These are phyloP conservation scores for Melangyna quadrimaculata DNA, from an alignment of 2,888 invertebrate genomes.

Conservation along the genomic window DNA sequence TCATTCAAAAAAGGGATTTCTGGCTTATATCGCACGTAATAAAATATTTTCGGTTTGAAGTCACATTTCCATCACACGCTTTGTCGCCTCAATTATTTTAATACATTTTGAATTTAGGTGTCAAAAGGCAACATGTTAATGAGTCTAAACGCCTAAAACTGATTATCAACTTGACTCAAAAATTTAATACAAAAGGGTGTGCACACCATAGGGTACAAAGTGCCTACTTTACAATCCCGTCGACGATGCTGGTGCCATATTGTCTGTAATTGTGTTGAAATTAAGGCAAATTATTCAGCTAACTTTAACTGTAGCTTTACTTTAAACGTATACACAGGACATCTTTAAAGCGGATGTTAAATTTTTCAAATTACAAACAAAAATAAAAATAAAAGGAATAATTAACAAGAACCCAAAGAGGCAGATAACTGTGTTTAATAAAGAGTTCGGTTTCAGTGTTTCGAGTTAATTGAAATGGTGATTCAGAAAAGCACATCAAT, in stretches of 20 bases:
- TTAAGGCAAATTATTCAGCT: not conserved
- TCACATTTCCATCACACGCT: conserved; percentile 21
- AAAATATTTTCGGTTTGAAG: conserved; percentile 19
- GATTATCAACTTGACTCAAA: conserved; percentile 23
- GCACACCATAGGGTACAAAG: conserved; percentile 6
- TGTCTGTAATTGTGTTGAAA: conserved; percentile 5
- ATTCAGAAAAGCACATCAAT: not conserved
- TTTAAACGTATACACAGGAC: not conserved
- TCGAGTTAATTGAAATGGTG: conserved; percentile 9
- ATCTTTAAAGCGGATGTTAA: not conserved
- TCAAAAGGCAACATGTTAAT: conserved; percentile 34
- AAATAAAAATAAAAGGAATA: not conserved
- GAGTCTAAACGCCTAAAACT: conserved; percentile 22
- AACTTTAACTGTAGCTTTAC: too few species aligned
- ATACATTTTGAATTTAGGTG: conserved; percentile 15
- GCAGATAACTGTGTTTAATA: not conserved
- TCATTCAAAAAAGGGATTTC: conserved; percentile 14
- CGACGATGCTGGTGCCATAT: not conserved
- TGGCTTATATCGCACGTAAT: conserved; percentile 20
- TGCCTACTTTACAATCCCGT: not conserved
- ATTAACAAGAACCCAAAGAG: not conserved
- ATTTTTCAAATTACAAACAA: not conserved
- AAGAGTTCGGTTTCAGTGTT: not conserved
- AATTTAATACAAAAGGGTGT: conserved; percentile 13
- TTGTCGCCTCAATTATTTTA: conserved; percentile 22